Conservation (phyloP, 2,797 vertebrate genomes). For the Chelidonichthys spinosus region DNA sequence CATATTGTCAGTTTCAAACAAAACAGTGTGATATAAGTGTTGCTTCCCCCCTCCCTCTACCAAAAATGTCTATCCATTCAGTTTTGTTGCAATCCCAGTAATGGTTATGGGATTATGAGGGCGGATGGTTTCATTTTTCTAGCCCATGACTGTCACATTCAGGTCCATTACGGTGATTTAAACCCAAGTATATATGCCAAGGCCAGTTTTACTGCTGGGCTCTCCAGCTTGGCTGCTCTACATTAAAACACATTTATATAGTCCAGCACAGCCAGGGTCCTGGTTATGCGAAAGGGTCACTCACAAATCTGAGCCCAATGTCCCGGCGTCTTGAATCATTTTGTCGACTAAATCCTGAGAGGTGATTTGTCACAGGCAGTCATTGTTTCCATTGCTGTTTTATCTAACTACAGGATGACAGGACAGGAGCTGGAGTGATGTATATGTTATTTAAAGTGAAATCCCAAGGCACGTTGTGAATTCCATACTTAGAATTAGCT, state of each 20-base stretch:
- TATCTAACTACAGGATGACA: slow-evolving; percentile 56
- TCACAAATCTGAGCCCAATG: slow-evolving; percentile 67
- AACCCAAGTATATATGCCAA: slow-evolving; percentile 73
- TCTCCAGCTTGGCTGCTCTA: slow-evolving; percentile 68
- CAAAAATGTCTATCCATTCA: slow-evolving; percentile 67
- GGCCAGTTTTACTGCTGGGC: slow-evolving; percentile 75
- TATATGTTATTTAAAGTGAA: slow-evolving; percentile 8
- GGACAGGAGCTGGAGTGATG: slow-evolving; percentile 19
- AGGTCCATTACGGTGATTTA: slow-evolving; percentile 81
- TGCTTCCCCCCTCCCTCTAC: slow-evolving; percentile 10
- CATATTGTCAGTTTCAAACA: slow-evolving; percentile 74
- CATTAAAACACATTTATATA: slow-evolving; percentile 78
- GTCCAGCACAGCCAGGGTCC: slow-evolving; percentile 60
- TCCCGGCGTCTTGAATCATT: slow-evolving; percentile 58
- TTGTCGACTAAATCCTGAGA: slow-evolving; percentile 50
- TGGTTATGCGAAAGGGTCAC: slow-evolving; percentile 62
- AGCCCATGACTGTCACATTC: slow-evolving; percentile 80
- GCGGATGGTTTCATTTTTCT: slow-evolving; percentile 80
- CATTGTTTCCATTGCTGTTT: slow-evolving; percentile 63
- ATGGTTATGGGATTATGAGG: slow-evolving; percentile 76
- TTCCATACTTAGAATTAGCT: slow-evolving; percentile 11
- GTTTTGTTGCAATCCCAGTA: slow-evolving; percentile 72
- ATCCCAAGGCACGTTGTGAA: slow-evolving; percentile 14
- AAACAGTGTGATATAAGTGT: slow-evolving; percentile 68
- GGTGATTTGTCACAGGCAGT: slow-evolving; percentile 64